These are phyloP conservation scores for Strongylocentrotus purpuratus DNA, from an alignment of 35 echinoderm and acorn worm genomes.

Conservation along the genomic window DNA sequence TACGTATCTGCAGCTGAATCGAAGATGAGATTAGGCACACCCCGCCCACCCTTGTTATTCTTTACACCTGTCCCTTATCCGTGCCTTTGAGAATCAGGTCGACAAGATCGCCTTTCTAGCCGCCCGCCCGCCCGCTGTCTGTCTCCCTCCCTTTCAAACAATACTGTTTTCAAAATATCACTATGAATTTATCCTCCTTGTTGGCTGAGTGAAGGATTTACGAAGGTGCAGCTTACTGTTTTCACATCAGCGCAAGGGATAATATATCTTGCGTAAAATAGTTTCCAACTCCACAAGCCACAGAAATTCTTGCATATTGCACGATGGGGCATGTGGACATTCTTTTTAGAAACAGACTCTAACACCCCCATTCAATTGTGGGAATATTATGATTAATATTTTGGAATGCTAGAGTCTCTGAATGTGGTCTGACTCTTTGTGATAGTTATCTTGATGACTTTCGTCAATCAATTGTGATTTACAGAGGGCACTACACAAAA, in stretches of 20 bases:
- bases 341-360: too few species aligned
- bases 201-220: not conserved
- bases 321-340: too few species aligned
- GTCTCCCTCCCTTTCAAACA: not conserved
- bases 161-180: not conserved
- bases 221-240: not conserved
- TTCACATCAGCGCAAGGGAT: not conserved
- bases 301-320: too few species aligned
- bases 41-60: not conserved
- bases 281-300: too few species aligned
- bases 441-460: too few species aligned
- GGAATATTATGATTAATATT: too few species aligned
- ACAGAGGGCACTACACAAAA: too few species aligned
- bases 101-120: not conserved
- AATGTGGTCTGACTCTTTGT: too few species aligned
- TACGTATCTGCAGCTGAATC: not conserved
- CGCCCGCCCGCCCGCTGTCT: not conserved
- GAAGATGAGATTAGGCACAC: not conserved
- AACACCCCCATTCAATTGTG: too few species aligned
- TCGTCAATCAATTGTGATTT: too few species aligned
- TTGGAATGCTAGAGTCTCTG: too few species aligned
- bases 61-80: not conserved
- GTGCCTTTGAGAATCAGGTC: not conserved
- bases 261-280: not conserved
- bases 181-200: not conserved